Percentiles rank a stretch among this genome's conserved stretches.
phyloP scores from a whole-genome alignment of 1,140 invertebrate genomes.

The Aphelenchoides avenae region DNA sequence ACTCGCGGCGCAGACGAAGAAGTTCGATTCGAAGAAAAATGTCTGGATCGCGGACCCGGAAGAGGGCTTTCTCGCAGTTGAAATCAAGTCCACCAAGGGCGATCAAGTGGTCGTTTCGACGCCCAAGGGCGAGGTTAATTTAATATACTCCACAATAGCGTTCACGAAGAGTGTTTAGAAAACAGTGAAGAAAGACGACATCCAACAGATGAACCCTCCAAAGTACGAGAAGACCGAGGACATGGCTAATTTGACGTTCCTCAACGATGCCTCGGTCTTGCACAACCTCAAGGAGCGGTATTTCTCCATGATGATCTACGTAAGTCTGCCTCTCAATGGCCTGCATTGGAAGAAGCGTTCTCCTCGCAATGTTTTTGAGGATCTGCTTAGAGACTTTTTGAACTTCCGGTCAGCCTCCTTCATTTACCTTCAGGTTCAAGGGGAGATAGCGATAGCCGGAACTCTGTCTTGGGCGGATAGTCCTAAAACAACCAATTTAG shows the following conservation, averaged over 20 bases:
- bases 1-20: constrained; percentile 24
- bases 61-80: constrained; percentile 76
- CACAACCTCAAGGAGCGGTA: constrained; percentile 90
- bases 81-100: constrained; percentile 96
- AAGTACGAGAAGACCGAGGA: constrained; percentile 98
- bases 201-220: constrained; percentile 90
- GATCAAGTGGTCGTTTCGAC: constrained; percentile 81
- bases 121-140: too few relatives aligned
- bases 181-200: constrained; percentile 80
- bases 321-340: too few relatives aligned
- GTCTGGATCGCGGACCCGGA: constrained; percentile 38
- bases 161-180: too few relatives aligned
- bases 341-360: too few relatives aligned
- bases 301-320: constrained; percentile 58
- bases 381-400: too few relatives aligned
- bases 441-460: too few relatives aligned
- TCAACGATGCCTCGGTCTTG: constrained; percentile 98
- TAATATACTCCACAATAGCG: too few relatives aligned
- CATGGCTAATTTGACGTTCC: constrained; percentile 99
- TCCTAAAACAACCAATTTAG: constrained; percentile 63
- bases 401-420: too few relatives aligned
- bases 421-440: too few relatives aligned
- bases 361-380: too few relatives aligned
- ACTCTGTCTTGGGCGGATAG: too few relatives aligned
- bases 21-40: constrained; percentile 47